Evolutionary conservation across 2,888 invertebrate species (phyloP).

Genomic region (Azorinus chamasolen): DNA sequence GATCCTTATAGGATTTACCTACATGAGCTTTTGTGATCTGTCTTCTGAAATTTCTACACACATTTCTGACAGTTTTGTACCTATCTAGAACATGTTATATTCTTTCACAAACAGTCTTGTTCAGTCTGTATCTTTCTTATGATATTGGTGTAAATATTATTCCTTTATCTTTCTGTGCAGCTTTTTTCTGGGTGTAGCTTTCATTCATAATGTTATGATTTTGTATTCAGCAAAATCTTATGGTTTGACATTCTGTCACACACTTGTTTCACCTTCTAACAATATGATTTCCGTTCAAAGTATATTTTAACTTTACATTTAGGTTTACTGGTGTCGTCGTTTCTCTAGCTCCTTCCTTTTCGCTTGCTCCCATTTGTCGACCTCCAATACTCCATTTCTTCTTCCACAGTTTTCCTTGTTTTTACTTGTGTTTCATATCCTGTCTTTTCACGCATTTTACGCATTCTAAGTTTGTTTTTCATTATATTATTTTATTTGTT

Average conservation of each 20-base stretch:
- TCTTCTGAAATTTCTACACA: not conserved
- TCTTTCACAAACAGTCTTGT: too few relatives aligned
- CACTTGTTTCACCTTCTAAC: too few relatives aligned
- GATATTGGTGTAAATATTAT: too few relatives aligned
- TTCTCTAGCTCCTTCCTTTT: conserved; percentile 6
- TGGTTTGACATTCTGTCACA: too few relatives aligned
- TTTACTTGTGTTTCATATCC: conserved; percentile 13
- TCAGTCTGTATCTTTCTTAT: not conserved
- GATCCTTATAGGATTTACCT: conserved; percentile 19
- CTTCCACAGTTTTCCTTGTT: conserved; percentile 20
- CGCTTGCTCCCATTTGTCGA: conserved; percentile 8
- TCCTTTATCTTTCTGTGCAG: conserved; percentile 18
- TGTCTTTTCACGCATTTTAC: conserved; percentile 4
- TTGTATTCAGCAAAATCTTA: conserved; percentile 9
- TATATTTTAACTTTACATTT: not conserved
- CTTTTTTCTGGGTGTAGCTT: conserved; percentile 17
- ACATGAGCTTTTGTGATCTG: conserved; percentile 11
- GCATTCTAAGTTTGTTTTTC: conserved; percentile 26
- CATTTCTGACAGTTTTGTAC: not conserved
- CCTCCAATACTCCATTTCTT: conserved; percentile 19
- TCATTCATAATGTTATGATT: conserved; percentile 9
- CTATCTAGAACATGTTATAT: conserved; percentile 1
- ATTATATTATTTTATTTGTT: conserved; percentile 17
- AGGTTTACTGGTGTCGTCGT: conserved; percentile 2
- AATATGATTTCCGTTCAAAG: not conserved